Evolutionary conservation across 2,888 invertebrate genomes (phyloP).

Genomic region (Stenoptilia bipunctidactyla): DNA sequence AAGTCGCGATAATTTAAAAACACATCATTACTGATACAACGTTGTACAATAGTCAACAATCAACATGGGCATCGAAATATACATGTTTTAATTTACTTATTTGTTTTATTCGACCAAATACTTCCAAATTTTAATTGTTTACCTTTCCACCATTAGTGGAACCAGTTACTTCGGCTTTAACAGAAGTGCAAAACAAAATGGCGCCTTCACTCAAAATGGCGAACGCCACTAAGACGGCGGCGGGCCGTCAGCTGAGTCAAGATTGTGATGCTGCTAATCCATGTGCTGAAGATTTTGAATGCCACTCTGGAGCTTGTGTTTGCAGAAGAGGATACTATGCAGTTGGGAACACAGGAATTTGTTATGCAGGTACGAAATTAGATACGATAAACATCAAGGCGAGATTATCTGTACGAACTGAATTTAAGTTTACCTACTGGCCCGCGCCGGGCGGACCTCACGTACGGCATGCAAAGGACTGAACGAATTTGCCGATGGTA

Average conservation of each 20-base stretch:
- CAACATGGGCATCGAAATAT: too few species aligned
- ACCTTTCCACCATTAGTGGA: not conserved
- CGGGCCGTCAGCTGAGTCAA: conserved; percentile 18
- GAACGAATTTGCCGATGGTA: too few species aligned
- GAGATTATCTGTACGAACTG: too few species aligned
- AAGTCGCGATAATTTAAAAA: too few species aligned
- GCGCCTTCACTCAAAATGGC: conserved; percentile 2
- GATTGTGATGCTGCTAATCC: conserved; percentile 19
- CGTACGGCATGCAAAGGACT: too few species aligned
- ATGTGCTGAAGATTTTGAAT: conserved; percentile 31
- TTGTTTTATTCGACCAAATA: too few species aligned
- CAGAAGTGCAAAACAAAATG: conserved; percentile 1
- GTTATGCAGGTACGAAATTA: conserved; percentile 52
- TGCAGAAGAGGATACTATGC: conserved; percentile 48
- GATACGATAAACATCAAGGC: too few species aligned
- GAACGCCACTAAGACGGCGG: conserved; percentile 8
- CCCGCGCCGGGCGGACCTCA: too few species aligned
- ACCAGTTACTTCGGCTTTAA: not conserved
- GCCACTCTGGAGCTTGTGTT: conserved; percentile 36
- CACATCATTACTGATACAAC: too few species aligned
- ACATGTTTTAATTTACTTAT: too few species aligned
- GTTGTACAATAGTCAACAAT: too few species aligned
- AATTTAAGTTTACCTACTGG: too few species aligned
- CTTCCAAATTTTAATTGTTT: conserved; percentile 15
- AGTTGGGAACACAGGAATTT: conserved; percentile 20